Conservation (phyloP, 2,797 vertebrate species). For the Buceros bicornis region DNA sequence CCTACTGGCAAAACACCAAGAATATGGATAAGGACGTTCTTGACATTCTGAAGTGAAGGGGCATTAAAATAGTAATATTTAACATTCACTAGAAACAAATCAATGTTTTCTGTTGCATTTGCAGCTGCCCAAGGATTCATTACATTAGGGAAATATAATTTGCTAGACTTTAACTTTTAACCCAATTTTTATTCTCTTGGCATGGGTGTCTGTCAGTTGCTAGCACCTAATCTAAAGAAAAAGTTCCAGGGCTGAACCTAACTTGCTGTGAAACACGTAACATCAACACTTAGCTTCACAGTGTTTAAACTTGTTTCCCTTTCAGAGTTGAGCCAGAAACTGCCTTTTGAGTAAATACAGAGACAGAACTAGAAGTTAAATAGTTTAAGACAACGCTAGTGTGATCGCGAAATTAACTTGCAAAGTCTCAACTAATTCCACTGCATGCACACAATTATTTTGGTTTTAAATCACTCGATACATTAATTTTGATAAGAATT, state of each 20-base stretch:
- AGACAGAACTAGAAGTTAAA: background rate
- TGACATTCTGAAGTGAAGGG: slow-evolving; percentile 42
- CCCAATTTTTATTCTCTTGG: background rate
- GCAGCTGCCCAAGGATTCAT: background rate
- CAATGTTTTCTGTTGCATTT: background rate
- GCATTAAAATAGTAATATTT: slow-evolving; percentile 18
- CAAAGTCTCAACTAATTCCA: background rate
- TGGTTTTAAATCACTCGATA: background rate
- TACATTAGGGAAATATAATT: background rate
- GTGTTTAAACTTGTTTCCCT: background rate
- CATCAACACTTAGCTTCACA: background rate
- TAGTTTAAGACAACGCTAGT: background rate
- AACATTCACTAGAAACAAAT: background rate
- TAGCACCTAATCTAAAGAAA: background rate
- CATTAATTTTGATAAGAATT: background rate
- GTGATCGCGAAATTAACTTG: background rate
- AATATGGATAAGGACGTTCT: slow-evolving; percentile 29
- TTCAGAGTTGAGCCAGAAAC: background rate
- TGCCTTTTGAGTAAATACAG: background rate
- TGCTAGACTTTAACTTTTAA: background rate
- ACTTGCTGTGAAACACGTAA: background rate
- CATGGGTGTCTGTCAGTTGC: background rate
- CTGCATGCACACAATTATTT: background rate
- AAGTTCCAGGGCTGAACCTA: background rate
- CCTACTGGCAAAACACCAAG: slow-evolving; percentile 36